Conservation (phyloP, 2,113 vertebrate genomes). For the Rhineura floridana region DNA sequence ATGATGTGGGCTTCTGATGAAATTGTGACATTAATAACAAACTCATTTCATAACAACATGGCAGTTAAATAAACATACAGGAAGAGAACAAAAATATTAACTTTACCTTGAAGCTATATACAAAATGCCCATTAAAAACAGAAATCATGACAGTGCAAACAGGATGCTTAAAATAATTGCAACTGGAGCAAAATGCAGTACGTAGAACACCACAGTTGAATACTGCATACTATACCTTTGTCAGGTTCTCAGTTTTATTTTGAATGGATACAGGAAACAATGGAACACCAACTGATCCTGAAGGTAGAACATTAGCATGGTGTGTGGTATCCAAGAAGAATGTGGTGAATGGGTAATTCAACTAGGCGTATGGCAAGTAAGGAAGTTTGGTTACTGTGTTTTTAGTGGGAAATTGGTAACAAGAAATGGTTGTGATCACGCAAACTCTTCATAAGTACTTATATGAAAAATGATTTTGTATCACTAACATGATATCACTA, state of each 20-base stretch:
- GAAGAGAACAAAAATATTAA: neutral
- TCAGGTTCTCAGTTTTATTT: conserved; percentile 30
- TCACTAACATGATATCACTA: neutral
- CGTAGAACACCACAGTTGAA: conserved; percentile 26
- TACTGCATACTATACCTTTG: neutral
- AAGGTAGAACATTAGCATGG: neutral
- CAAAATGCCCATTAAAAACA: neutral
- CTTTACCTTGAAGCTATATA: neutral
- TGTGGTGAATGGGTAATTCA: neutral
- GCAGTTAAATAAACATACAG: conserved; percentile 21
- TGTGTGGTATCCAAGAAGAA: neutral
- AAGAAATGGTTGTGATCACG: neutral
- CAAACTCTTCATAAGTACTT: neutral
- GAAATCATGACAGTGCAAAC: neutral
- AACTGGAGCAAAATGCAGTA: conserved; percentile 18
- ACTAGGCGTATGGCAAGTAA: neutral
- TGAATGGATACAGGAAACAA: conserved; percentile 20
- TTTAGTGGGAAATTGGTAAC: neutral
- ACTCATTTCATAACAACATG: conserved; percentile 22
- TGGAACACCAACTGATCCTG: conserved; percentile 26
- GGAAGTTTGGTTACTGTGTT: no score
- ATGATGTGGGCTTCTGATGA: conserved; percentile 34
- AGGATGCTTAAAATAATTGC: neutral
- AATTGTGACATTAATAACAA: conserved; percentile 38
- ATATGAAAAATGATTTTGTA: neutral